Base-by-base conservation (phyloP, 2,797 vertebrate species). In the Molossus molossus region DNA sequence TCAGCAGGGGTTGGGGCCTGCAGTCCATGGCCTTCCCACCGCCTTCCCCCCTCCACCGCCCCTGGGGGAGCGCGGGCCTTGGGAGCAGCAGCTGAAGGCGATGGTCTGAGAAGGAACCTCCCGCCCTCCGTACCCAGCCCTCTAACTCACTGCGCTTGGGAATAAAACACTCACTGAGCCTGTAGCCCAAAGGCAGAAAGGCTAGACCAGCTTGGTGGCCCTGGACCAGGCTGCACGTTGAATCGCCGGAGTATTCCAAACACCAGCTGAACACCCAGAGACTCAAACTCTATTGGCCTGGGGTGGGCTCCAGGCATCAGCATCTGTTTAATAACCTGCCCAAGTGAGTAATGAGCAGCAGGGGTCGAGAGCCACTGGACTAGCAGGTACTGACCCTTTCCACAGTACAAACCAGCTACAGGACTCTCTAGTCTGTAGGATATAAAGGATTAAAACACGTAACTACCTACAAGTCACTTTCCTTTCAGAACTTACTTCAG, bases 401-500 rank as follows among this genome's bases (percentile, higher is more conserved):
- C 33, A 57, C 0, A 33, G 14, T 60, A 91, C 29, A 90, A 89
- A 81, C 29, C 57, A 69, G 58, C 50, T 18, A 53, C 69, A 65
- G 50, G 40, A 55, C 40, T 80, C 18, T 69, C 60, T 27, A 18
- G 33, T 33, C 84, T 12, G 21, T 11, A 27, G 17, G 21, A 94
- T 3, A 1, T 18, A 76, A 93, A 62, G 25, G 21, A 90, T 58
- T 76, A 45, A 87, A 87, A 81, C 60, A 85, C 4, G 9, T 40
- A 91, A 58, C 37, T 64, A 67, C 40, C 50, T 58, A 40, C 75
- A 77, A 75, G 45, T 40, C 64, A 27, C 21, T 77, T 50, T 73
- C 79, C 50, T 64, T 91, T 76, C 25, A 88, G 33, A 79, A 64
- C 75, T 92, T 87, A 92, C 45, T 76, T 62, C 80, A 70, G 81